These are phyloP conservation scores for Athalia cordata DNA, from an alignment of 2,888 invertebrate species.

Conservation along the genomic window DNA sequence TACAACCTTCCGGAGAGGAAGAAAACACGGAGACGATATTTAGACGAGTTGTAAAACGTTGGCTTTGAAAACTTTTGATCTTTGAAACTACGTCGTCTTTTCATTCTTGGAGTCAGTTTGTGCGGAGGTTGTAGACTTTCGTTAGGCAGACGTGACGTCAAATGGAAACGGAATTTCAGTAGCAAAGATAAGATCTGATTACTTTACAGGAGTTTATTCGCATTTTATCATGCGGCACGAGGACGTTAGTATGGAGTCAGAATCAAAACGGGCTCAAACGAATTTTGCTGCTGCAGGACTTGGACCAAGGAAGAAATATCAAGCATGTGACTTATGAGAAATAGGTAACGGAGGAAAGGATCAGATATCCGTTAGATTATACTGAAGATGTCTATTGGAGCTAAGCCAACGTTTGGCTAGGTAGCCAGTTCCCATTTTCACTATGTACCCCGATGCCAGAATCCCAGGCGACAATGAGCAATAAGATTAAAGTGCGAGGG, in stretches of 20 bases:
- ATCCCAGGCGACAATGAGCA: constrained; percentile 64
- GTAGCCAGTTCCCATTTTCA: constrained; percentile 50
- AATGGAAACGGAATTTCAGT: constrained; percentile 40
- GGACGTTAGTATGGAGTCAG: background rate
- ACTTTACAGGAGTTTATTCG: constrained; percentile 26
- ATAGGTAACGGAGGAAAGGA: constrained; percentile 51
- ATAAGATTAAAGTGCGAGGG: constrained; percentile 53
- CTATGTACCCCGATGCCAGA: constrained; percentile 58
- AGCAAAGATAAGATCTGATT: constrained; percentile 27
- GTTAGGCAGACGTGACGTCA: constrained; percentile 28
- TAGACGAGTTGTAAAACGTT: constrained; percentile 33
- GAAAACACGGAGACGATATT: constrained; percentile 33
- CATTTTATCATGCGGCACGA: constrained; percentile 21
- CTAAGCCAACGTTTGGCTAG: constrained; percentile 61
- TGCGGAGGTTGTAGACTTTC: background rate
- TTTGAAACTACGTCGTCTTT: constrained; percentile 10
- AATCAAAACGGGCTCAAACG: constrained; percentile 15
- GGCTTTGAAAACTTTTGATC: constrained; percentile 35
- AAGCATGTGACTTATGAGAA: background rate
- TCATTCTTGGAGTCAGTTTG: too few relatives aligned
- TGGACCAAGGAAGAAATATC: background rate
- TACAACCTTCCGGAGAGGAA: background rate
- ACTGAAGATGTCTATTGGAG: constrained; percentile 67
- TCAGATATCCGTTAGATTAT: constrained; percentile 66
- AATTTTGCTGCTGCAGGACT: background rate